Evolutionary conservation across 2,113 vertebrate species (phyloP).

Genomic region (Acanthisitta chloris): DNA sequence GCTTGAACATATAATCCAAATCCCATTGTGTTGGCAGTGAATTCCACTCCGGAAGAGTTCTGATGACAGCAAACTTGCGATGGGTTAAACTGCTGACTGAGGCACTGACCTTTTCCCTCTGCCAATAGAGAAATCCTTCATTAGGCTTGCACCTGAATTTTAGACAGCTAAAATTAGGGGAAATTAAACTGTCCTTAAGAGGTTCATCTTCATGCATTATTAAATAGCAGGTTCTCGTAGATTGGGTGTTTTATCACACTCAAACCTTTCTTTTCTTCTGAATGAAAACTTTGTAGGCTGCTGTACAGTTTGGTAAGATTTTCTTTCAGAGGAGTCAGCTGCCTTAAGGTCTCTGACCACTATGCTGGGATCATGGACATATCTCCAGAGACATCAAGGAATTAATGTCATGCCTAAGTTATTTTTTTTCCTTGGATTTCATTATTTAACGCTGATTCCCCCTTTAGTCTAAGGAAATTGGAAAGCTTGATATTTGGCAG

Average conservation of each 20-base stretch:
- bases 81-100: background rate
- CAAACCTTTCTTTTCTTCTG: background rate
- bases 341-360: background rate
- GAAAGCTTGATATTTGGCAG: background rate
- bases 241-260: background rate
- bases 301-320: background rate
- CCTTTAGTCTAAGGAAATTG: background rate
- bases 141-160: background rate
- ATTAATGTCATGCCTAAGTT: background rate
- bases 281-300: background rate
- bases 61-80: background rate
- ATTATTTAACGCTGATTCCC: background rate
- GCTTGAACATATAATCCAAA: background rate
- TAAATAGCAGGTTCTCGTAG: background rate
- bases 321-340: background rate
- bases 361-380: background rate
- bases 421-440: background rate
- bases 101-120: background rate
- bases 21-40: background rate
- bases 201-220: background rate
- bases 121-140: background rate
- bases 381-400: background rate
- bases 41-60: background rate
- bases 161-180: background rate
- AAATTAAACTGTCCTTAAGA: constrained; percentile 3